Evolutionary conservation across 2,797 vertebrate species (phyloP).

Genomic region (Orientallactaga sibirica): DNA sequence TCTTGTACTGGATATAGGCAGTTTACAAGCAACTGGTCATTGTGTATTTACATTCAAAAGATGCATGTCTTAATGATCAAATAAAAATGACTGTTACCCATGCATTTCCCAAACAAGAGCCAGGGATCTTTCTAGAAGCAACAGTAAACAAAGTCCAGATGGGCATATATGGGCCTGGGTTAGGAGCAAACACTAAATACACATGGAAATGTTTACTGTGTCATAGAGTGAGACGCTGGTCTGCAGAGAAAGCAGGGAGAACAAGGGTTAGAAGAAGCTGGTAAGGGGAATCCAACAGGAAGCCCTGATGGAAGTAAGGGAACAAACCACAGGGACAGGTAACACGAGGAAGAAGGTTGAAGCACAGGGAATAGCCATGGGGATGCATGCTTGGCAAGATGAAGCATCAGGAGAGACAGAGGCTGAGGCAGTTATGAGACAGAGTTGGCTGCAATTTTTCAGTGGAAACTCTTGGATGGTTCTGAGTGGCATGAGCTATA

Average conservation of each 20-base stretch:
- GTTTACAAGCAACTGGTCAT: constrained; percentile 38
- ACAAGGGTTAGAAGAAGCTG: background rate
- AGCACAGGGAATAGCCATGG: background rate
- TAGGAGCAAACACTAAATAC: background rate
- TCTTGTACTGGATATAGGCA: background rate
- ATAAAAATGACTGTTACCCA: background rate
- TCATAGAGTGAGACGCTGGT: too few species aligned
- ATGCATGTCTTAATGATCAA: background rate
- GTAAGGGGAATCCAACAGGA: background rate
- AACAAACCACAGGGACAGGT: background rate
- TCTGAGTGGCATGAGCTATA: background rate
- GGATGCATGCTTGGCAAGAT: background rate
- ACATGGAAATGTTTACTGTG: too few species aligned
- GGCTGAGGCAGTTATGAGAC: background rate
- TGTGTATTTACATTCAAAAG: constrained; percentile 61
- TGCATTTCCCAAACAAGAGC: constrained; percentile 1
- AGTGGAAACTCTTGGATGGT: background rate
- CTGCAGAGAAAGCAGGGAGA: background rate
- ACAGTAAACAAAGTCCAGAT: background rate
- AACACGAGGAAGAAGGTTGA: background rate
- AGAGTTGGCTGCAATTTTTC: background rate
- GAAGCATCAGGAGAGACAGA: background rate
- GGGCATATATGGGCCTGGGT: background rate
- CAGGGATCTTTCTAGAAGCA: background rate
- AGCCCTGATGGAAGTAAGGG: background rate